Percentiles rank a stretch among this genome's conserved stretches.
phyloP scores from a whole-genome alignment of 2,888 invertebrate genomes.

The Kryphioiulus occultus region DNA sequence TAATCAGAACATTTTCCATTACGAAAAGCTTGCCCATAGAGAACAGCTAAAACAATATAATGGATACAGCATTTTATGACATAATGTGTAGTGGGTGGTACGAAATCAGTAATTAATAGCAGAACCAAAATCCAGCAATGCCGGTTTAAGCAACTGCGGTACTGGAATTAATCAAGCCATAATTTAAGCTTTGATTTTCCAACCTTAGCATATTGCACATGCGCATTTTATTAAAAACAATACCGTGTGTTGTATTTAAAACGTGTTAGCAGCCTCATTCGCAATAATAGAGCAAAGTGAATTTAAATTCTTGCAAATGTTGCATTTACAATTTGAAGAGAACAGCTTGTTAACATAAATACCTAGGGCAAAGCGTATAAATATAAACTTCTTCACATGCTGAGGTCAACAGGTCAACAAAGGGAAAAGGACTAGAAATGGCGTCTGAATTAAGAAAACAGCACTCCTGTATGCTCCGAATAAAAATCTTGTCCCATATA shows the following conservation, averaged over 20 bases:
- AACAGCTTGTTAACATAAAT: constrained; percentile 15
- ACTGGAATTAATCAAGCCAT: too few relatives aligned
- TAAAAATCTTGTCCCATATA: constrained; percentile 4
- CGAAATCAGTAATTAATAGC: too few relatives aligned
- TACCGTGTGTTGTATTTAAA: neutral
- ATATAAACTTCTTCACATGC: neutral
- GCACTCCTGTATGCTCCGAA: constrained; percentile 26
- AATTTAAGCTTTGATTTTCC: too few relatives aligned
- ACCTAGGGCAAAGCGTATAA: neutral
- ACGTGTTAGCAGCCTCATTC: neutral
- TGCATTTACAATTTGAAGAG: constrained; percentile 20
- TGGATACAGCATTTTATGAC: too few relatives aligned
- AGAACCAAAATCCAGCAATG: too few relatives aligned
- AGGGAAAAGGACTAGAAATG: constrained; percentile 1
- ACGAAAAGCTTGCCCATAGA: too few relatives aligned
- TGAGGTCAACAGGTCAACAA: constrained; percentile 18
- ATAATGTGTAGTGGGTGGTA: too few relatives aligned
- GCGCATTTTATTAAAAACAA: too few relatives aligned
- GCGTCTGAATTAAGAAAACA: neutral
- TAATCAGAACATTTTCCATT: neutral
- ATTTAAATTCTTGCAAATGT: neutral
- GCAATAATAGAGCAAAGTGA: neutral
- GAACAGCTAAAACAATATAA: too few relatives aligned
- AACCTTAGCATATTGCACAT: neutral
- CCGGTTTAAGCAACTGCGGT: too few relatives aligned